Conservation (phyloP, 2,797 vertebrate genomes). For the Hoplostethus atlanticus region DNA sequence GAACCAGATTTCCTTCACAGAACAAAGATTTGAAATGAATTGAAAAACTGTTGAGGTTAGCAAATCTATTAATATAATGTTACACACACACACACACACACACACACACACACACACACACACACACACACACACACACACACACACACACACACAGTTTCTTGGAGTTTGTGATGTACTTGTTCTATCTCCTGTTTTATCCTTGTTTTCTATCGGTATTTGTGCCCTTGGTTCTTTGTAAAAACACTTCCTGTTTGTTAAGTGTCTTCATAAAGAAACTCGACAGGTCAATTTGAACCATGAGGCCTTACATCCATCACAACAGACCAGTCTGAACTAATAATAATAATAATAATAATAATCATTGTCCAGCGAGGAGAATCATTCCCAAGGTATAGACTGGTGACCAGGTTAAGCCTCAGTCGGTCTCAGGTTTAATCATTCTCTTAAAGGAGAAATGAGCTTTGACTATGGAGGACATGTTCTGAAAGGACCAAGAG, state of each 20-base stretch:
- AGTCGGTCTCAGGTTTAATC: slow-evolving; percentile 5
- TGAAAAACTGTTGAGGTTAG: not conserved
- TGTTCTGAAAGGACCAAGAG: no score
- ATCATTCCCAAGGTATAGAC: slow-evolving; percentile 12
- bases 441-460: not conserved
- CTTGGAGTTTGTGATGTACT: slow-evolving; percentile 9
- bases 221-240: not conserved
- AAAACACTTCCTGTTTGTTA: not conserved
- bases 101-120: not conserved
- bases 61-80: slow-evolving; percentile 8
- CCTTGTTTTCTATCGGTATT: slow-evolving; percentile 15
- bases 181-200: slow-evolving; percentile 16
- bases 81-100: not conserved
- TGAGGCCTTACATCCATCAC: no score
- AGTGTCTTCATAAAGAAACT: not conserved
- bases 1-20: no score
- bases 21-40: not conserved
- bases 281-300: no score
- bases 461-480: not conserved
- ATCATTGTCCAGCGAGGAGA: slow-evolving; percentile 25
- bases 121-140: not conserved
- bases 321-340: not conserved
- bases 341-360: not conserved
- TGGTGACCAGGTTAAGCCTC: not conserved
- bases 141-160: not conserved